Evolutionary conservation across 2,888 invertebrate species (phyloP), one percentile per base, ranked within the genome.

Genomic region (Ophion ellenae): DNA sequence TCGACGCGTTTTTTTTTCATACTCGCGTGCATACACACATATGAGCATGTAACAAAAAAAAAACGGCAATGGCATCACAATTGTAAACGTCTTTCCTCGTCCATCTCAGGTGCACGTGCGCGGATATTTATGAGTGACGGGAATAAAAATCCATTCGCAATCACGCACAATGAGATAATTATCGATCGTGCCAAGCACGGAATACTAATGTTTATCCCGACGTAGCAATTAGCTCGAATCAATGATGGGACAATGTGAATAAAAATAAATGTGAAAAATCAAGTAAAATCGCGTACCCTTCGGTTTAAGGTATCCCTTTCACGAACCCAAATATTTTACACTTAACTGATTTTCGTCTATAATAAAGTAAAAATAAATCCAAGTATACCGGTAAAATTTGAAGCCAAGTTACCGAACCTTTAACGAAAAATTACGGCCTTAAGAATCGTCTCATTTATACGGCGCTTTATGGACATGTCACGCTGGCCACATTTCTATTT

Each of bases 1-100:
- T 78, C 78, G 61, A 47, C 73, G 73, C 45, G 64, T 59, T 77
- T 69, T 71, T 64, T 77, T 24, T 24, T 77, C 28, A 59, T 73
- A 53, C 59, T 77, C 69, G 24, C 24, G 47, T 59, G 24, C 10
- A n/a, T 28, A 45, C 24, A 10, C 28, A 36, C 66, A 45, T 63
- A 45, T 47, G 32, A 6, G 28, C 10, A 64, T 36, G 28, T 17
- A 61, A 63, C 59, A 40, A 40, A 20, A 20, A 40, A n/a, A 63
- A 74, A 32, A 40, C 53, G 36, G 59, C 40, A 53, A 63, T 45
- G 32, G 20, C 32, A 57, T 24, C 59, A 10, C n/a, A 73, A 28
- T 24, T 20, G 53, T 53, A 63, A 63, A 74, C 61, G n/a, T 63
- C 40, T 74, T 45, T 63, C 45, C 20, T 40, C n/a, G 40, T 45